These are phyloP conservation scores for Garrulus glandarius DNA, from an alignment of 2,797 vertebrate species.

Conservation along the genomic window DNA sequence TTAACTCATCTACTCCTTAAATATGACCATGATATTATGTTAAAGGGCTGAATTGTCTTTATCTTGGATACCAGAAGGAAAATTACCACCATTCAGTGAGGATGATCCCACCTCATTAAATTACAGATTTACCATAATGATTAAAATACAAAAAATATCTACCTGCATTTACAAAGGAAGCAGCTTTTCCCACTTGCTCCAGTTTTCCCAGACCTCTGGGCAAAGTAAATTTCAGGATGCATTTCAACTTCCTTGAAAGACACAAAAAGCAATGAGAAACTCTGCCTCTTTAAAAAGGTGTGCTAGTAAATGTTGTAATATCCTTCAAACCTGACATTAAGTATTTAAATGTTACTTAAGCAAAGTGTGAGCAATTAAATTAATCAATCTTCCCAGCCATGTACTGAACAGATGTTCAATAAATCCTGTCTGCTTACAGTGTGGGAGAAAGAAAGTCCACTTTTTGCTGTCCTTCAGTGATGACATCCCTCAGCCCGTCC, in stretches of 20 bases:
- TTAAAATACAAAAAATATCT: slow-evolving; percentile 45
- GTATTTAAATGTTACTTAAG: slow-evolving; percentile 93
- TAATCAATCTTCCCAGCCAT: slow-evolving; percentile 95
- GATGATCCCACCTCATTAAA: slow-evolving; percentile 32
- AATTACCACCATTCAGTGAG: slow-evolving; percentile 45
- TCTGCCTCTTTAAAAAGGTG: slow-evolving; percentile 64
- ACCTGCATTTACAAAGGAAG: slow-evolving; percentile 43
- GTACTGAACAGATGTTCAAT: slow-evolving; percentile 96
- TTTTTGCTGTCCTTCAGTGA: slow-evolving; percentile 93
- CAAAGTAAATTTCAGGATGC: neutral
- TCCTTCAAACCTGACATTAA: slow-evolving; percentile 96
- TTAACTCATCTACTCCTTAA: slow-evolving; percentile 50
- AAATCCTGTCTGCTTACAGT: slow-evolving; percentile 86
- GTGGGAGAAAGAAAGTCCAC: slow-evolving; percentile 82
- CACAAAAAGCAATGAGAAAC: neutral
- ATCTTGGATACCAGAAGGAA: slow-evolving; percentile 50
- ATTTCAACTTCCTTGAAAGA: neutral
- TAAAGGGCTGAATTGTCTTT: slow-evolving; percentile 61
- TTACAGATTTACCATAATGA: slow-evolving; percentile 43
- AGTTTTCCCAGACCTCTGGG: neutral
- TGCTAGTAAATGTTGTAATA: slow-evolving; percentile 72
- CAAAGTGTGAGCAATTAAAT: slow-evolving; percentile 97
- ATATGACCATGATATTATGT: slow-evolving; percentile 16
- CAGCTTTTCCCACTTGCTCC: slow-evolving; percentile 11
- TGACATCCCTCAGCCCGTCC: slow-evolving; percentile 81